Evolutionary conservation across 2,797 vertebrate genomes (phyloP), one percentile per base, ranked within the genome.

Genomic region (Setipinna tenuifilis): DNA sequence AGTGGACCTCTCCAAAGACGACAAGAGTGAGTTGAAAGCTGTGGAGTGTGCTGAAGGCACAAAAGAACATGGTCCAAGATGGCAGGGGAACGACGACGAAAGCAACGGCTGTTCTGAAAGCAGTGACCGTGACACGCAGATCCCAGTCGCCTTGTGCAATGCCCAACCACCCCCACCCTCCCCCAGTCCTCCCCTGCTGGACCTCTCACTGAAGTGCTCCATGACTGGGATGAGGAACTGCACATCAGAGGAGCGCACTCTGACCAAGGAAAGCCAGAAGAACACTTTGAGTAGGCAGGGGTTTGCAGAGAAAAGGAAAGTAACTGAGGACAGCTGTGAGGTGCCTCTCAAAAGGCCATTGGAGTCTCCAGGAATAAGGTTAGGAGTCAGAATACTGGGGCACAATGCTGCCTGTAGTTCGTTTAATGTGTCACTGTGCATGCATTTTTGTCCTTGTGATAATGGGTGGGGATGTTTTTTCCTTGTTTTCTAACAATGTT

Each of bases 261-360:
- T 84, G 48, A 84, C 87, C 84, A 89, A 83, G 23, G 93, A 90
- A 82, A 85, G 44, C 31, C 71, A 85, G 83, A 85, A 85, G 87
- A 90, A 87, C 21, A 91, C 89, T 85, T 46, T 86, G 81, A 89
- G 83, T 57, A 90, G 88, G 14, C 85, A 54, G 12, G 87, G 86
- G 11, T 35, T 58, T 59, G 87, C 89, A 58, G 88, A 91, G 89
- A 95, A 95, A 92, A 93, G 94, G 90, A 95, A 94, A 88, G 83
- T 88, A 87, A 93, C 90, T 0, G 58, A 59, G 19, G 92, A 88
- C 19, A 86, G 84, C 2, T 84, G 84, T 46, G 95, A 94, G 0
- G 7, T 89, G 84, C 93, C 93, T 35, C 0, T 83, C 7, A 94
- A 94, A 87, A 90, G 88, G 81, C 87, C 87, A 0, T 35, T 54